Evolutionary conservation across 1,140 invertebrate species (phyloP).

Genomic region (Hormaphis cornu): DNA sequence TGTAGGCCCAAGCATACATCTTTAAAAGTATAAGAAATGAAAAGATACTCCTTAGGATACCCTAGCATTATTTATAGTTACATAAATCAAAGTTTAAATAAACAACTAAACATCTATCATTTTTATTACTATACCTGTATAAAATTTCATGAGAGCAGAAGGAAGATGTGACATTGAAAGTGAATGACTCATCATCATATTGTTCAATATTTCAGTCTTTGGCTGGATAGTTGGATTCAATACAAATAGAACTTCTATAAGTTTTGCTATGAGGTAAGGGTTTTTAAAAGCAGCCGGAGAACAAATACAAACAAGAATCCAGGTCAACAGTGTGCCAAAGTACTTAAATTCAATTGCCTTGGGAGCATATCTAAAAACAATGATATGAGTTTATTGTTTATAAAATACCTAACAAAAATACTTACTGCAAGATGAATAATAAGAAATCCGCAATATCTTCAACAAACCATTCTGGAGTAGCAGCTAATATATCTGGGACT

Average conservation of each 20-base stretch:
- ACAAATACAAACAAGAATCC: constrained; percentile 81
- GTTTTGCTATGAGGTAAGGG: constrained; percentile 90
- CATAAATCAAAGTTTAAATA: too few relatives aligned
- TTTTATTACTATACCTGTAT: constrained; percentile 53
- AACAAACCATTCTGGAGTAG: constrained; percentile 90
- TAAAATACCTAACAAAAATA: constrained; percentile 38
- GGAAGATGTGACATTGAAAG: constrained; percentile 73
- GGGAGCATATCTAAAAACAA: constrained; percentile 59
- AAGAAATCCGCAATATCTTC: constrained; percentile 94
- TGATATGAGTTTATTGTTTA: constrained; percentile 30
- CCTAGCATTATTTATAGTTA: too few relatives aligned
- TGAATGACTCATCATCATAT: constrained; percentile 70
- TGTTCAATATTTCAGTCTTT: constrained; percentile 51
- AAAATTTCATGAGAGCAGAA: constrained; percentile 92
- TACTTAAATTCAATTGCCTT: constrained; percentile 56
- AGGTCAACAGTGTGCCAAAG: constrained; percentile 66
- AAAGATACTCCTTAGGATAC: too few relatives aligned
- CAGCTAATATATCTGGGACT: constrained; percentile 67
- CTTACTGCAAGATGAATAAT: constrained; percentile 85
- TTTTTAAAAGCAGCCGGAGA: constrained; percentile 84
- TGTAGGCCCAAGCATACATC: too few relatives aligned
- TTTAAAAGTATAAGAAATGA: too few relatives aligned
- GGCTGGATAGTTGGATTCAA: constrained; percentile 75
- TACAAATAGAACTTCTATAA: constrained; percentile 88
- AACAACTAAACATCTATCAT: neutral